Percentiles rank a stretch among this genome's conserved stretches.
These are phyloP conservation scores for Coelinius sp. DNA, from an alignment of 2,888 invertebrate genomes.

Conservation along the genomic window DNA sequence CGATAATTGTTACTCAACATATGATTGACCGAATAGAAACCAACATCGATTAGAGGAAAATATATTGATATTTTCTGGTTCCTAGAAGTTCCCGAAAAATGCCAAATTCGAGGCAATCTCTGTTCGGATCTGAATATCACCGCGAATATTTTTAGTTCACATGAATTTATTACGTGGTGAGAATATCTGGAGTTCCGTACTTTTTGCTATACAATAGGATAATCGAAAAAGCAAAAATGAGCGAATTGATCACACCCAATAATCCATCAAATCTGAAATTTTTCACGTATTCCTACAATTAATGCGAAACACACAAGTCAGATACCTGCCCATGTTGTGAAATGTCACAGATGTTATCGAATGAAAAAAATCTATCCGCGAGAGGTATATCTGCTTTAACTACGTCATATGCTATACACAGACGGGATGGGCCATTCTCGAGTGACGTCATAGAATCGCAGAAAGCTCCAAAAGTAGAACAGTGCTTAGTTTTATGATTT, in stretches of 20 bases:
- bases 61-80: no score
- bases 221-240: neutral
- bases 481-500: no score
- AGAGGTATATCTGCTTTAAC: constrained; percentile 52
- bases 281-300: neutral
- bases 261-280: neutral
- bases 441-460: constrained; percentile 62
- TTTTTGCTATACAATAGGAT: neutral
- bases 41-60: no score
- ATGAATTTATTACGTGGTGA: no score
- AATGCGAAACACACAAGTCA: neutral
- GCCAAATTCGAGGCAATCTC: no score
- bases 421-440: constrained; percentile 32
- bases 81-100: no score
- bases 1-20: no score
- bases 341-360: neutral
- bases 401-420: constrained; percentile 61
- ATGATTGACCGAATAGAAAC: no score
- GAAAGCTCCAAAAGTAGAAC: no score
- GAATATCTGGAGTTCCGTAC: neutral
- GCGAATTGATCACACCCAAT: neutral
- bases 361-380: constrained; percentile 44
- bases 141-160: no score
- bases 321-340: constrained; percentile 42
- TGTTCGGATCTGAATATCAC: no score